A percentile compares a stretch with the other conserved stretches of the same genome.
Evolutionary conservation across 2,113 vertebrate genomes (phyloP).

Genomic region (Microcebus tavaratra): DNA sequence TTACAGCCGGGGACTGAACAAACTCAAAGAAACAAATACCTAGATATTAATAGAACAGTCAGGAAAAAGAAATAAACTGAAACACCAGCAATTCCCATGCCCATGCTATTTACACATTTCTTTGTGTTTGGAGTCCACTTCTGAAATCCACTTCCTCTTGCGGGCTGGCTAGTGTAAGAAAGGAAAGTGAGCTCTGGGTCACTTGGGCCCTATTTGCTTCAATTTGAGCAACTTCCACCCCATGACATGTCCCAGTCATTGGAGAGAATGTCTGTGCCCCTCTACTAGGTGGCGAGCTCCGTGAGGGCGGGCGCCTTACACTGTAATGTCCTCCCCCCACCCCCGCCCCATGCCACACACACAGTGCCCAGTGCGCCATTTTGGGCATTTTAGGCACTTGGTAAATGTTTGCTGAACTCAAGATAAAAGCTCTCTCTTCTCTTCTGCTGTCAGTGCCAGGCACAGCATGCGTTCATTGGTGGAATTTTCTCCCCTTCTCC

Average conservation of each 20-base stretch:
- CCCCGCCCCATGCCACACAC: fast-evolving
- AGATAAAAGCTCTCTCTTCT: background rate
- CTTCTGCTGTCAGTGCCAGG: background rate
- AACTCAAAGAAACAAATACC: constrained; percentile 33
- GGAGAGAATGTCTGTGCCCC: background rate
- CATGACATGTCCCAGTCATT: background rate
- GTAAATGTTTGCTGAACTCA: background rate
- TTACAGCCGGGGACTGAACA: background rate
- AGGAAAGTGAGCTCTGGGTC: background rate
- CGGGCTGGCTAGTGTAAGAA: background rate
- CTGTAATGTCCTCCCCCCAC: background rate
- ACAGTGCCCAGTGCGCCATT: background rate
- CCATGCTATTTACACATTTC: background rate
- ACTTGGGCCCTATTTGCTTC: background rate
- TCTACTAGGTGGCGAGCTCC: background rate
- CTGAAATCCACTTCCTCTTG: constrained; percentile 26
- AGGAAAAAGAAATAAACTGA: background rate
- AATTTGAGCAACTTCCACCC: background rate
- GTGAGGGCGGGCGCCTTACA: background rate
- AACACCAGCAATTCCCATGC: background rate
- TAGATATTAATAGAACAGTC: background rate
- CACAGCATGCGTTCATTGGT: background rate
- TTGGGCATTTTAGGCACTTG: background rate
- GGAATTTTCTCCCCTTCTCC: background rate
- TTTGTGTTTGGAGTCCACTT: constrained; percentile 12